These are phyloP conservation scores for Norana najaformis DNA, from an alignment of 2,888 invertebrate species.

Conservation along the genomic window DNA sequence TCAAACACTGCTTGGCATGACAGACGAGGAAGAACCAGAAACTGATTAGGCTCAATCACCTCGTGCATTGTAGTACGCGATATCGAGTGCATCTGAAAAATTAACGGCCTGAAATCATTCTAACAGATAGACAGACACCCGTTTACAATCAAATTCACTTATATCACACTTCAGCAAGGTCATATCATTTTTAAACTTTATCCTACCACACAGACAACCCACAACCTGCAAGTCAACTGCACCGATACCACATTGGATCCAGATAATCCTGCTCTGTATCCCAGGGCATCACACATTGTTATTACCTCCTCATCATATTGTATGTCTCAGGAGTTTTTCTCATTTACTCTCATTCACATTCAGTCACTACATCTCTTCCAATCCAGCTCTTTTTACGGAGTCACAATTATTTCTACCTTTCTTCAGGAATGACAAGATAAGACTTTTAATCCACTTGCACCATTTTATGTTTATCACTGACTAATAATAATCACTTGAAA, in stretches of 20 bases:
- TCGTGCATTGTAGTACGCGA: slow-evolving; percentile 84
- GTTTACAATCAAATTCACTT: not conserved
- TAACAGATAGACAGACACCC: not conserved
- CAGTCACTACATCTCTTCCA: not conserved
- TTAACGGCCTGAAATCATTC: no score
- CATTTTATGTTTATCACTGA: not conserved
- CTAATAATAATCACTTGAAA: not conserved
- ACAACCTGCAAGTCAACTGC: not conserved
- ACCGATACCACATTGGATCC: no score
- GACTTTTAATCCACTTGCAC: not conserved
- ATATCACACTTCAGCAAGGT: not conserved
- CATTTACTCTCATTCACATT: not conserved
- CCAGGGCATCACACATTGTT: not conserved
- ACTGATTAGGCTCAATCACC: slow-evolving; percentile 84
- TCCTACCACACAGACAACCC: not conserved
- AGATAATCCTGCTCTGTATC: not conserved
- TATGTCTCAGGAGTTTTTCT: not conserved
- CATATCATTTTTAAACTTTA: no score
- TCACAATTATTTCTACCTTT: not conserved
- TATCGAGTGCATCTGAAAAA: slow-evolving; percentile 76
- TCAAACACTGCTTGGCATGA: slow-evolving; percentile 86
- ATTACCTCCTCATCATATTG: not conserved
- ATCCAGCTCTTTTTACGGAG: not conserved
- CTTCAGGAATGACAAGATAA: not conserved
- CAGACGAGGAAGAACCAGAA: slow-evolving; percentile 81